A percentile compares a stretch with the other conserved stretches of the same genome.
Conservation (phyloP, 2,797 vertebrate genomes). For the Channallabes apus region DNA sequence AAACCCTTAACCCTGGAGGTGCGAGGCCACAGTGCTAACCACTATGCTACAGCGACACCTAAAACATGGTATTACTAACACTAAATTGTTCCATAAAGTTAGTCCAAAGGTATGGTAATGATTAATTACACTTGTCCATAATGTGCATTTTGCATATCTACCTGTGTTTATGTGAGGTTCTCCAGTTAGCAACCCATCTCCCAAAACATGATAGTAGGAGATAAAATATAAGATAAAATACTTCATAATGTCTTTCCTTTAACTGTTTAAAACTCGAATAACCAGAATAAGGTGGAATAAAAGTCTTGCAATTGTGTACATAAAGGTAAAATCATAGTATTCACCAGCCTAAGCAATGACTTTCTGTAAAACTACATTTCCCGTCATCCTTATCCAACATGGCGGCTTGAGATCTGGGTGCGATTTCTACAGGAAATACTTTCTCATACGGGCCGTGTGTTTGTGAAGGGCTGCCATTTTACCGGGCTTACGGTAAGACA, state of each 20-base stretch:
- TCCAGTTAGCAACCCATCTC: neutral
- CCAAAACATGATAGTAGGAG: neutral
- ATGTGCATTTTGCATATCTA: neutral
- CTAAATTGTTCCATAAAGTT: neutral
- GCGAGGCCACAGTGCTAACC: no score
- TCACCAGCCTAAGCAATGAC: neutral
- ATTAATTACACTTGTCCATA: neutral
- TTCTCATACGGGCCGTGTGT: slow-evolving; percentile 46
- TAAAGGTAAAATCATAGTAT: neutral
- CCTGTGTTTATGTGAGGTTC: neutral
- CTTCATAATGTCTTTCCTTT: no score
- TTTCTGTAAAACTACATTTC: slow-evolving; percentile 28
- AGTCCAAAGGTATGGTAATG: neutral
- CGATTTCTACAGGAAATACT: slow-evolving; percentile 72
- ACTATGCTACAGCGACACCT: neutral
- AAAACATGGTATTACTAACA: neutral
- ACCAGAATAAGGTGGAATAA: neutral
- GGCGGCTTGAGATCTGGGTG: slow-evolving; percentile 48
- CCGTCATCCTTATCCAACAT: slow-evolving; percentile 46
- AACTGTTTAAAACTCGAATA: no score
- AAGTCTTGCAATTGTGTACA: neutral
- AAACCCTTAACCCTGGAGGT: no score
- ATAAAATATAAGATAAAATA: no score
- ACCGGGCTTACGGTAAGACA: slow-evolving; percentile 82
- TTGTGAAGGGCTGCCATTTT: slow-evolving; percentile 80